These are phyloP conservation scores for Escarpia spicata DNA, from an alignment of 2,888 invertebrate genomes.

Conservation along the genomic window DNA sequence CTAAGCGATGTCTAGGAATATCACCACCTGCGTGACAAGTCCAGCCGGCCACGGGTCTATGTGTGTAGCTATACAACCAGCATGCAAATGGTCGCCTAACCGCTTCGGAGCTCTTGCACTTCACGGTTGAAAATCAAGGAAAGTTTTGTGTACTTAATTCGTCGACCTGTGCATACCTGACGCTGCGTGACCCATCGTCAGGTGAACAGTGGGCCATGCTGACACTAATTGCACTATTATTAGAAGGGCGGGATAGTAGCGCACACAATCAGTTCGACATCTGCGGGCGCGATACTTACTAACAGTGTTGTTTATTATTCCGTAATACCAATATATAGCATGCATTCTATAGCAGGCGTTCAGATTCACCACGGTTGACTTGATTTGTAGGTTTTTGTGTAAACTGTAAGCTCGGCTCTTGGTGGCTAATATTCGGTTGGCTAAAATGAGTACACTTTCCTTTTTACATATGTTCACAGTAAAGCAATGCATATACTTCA, in stretches of 20 bases:
- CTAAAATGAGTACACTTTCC: not conserved
- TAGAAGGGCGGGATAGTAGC: not conserved
- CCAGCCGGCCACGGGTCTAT: not conserved
- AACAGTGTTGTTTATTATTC: not conserved
- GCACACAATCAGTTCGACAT: not conserved
- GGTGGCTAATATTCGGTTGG: not conserved
- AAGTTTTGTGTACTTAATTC: not conserved
- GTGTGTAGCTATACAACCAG: not conserved
- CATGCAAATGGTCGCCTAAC: not conserved
- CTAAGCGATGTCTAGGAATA: not conserved
- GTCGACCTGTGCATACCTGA: not conserved
- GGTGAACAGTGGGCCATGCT: not conserved
- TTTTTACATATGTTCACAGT: not conserved
- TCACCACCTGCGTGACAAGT: not conserved
- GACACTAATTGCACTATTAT: not conserved
- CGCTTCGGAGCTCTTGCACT: not conserved
- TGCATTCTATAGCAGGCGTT: too few species aligned
- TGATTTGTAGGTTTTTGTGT: not conserved
- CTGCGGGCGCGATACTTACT: too few species aligned
- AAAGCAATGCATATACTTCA: not conserved
- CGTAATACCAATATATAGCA: not conserved
- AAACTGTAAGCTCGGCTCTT: not conserved
- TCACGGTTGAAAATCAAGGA: not conserved
- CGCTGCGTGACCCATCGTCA: not conserved
- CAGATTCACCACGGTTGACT: not conserved